phyloP scores from a whole-genome alignment of 2,888 invertebrate species.

The Hydropsyche betteni region DNA sequence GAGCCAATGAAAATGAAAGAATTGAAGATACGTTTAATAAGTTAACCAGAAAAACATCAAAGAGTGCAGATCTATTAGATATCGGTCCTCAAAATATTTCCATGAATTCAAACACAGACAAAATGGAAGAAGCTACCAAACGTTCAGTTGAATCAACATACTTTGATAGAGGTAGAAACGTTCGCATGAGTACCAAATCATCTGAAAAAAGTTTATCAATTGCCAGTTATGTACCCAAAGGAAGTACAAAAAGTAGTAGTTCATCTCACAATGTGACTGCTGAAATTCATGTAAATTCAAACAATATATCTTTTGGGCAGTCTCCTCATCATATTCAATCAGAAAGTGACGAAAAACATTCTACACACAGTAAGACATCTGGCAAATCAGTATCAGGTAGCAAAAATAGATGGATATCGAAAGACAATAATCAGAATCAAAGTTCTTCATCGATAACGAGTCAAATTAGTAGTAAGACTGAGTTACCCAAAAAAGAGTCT shows the following conservation, averaged over 20 bases:
- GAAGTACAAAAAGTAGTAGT: constrained; percentile 48
- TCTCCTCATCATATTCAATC: constrained; percentile 59
- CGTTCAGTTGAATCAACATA: not conserved
- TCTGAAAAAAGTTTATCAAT: constrained; percentile 52
- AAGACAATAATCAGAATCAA: not conserved
- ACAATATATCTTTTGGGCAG: constrained; percentile 60
- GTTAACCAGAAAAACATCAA: constrained; percentile 60
- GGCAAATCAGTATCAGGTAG: constrained; percentile 26
- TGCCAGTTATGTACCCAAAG: constrained; percentile 47
- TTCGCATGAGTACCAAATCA: constrained; percentile 30
- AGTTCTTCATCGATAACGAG: not conserved
- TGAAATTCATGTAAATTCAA: constrained; percentile 63
- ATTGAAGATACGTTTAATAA: constrained; percentile 62
- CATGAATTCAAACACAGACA: constrained; percentile 55
- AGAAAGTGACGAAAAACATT: constrained; percentile 52
- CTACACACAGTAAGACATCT: constrained; percentile 47
- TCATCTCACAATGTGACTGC: constrained; percentile 61
- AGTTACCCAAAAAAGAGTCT: constrained; percentile 55
- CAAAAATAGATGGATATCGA: constrained; percentile 9
- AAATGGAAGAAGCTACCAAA: constrained; percentile 8
- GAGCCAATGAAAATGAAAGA: constrained; percentile 51
- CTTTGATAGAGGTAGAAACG: constrained; percentile 57
- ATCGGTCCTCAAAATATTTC: constrained; percentile 39
- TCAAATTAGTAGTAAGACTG: too few species aligned
- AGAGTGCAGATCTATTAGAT: constrained; percentile 64